These are phyloP conservation scores for Lathronympha strigana DNA, from an alignment of 2,888 invertebrate species.

Conservation along the genomic window DNA sequence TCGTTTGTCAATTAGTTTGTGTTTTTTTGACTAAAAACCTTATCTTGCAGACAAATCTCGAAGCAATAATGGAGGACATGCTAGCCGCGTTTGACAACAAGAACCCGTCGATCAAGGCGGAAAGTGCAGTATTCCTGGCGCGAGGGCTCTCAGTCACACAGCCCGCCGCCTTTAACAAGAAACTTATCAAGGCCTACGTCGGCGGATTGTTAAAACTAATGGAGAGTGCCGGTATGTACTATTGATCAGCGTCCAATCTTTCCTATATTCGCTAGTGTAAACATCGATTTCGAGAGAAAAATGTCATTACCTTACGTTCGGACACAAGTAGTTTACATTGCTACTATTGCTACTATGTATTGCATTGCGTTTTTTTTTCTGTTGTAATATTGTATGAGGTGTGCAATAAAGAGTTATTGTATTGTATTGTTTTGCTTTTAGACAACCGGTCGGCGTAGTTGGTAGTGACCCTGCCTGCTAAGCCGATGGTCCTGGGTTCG, in stretches of 20 bases:
- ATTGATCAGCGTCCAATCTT: background rate
- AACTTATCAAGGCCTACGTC: slow-evolving; percentile 92
- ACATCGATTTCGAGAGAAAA: background rate
- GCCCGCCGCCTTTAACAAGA: slow-evolving; percentile 93
- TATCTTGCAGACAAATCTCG: slow-evolving; percentile 89
- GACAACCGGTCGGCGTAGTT: too few species aligned
- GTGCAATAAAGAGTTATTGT: too few species aligned
- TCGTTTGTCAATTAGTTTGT: too few species aligned
- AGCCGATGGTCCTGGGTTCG: too few species aligned
- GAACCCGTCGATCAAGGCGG: slow-evolving; percentile 95
- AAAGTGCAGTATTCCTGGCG: slow-evolving; percentile 93
- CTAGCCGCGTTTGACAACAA: slow-evolving; percentile 94
- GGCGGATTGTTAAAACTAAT: slow-evolving; percentile 90
- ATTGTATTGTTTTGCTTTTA: too few species aligned
- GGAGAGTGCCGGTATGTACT: slow-evolving; percentile 87
- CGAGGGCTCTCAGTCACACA: slow-evolving; percentile 93
- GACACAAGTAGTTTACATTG: background rate
- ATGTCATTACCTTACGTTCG: background rate
- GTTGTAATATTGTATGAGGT: too few species aligned
- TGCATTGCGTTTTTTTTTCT: too few species aligned
- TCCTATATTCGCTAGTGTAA: background rate
- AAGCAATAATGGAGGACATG: slow-evolving; percentile 93
- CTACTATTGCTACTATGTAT: too few species aligned
- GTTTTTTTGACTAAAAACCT: too few species aligned
- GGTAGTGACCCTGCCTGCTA: too few species aligned